Evolutionary conservation across 2,888 invertebrate species (phyloP).

Genomic region (Dione juno): DNA sequence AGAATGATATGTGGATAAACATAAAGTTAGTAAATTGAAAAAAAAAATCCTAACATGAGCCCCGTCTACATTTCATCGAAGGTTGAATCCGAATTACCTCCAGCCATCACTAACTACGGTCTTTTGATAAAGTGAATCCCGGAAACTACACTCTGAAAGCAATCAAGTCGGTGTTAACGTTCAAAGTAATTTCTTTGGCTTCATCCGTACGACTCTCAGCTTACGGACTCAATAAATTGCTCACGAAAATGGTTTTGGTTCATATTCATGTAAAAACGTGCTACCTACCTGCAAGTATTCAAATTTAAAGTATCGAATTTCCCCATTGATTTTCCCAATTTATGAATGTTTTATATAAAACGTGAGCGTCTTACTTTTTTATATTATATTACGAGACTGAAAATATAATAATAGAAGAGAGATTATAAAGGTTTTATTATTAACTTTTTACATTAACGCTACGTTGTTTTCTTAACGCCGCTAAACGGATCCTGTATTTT

Average conservation of each 20-base stretch:
- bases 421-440: not conserved
- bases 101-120: slow-evolving; percentile 46
- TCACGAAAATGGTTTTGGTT: slow-evolving; percentile 32
- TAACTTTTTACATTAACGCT: not conserved
- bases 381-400: not conserved
- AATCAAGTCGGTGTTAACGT: slow-evolving; percentile 71
- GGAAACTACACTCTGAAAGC: slow-evolving; percentile 68
- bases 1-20: not conserved
- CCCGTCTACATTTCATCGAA: slow-evolving; percentile 21
- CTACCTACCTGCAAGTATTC: slow-evolving; percentile 12
- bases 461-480: not conserved
- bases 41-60: slow-evolving; percentile 17
- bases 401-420: not conserved
- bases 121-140: slow-evolving; percentile 63
- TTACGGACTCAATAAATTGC: slow-evolving; percentile 44
- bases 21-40: slow-evolving; percentile 8
- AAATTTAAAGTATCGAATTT: slow-evolving; percentile 23
- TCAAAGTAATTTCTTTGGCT: slow-evolving; percentile 72
- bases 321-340: slow-evolving; percentile 31
- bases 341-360: not conserved
- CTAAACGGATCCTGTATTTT: not conserved
- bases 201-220: slow-evolving; percentile 49
- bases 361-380: not conserved
- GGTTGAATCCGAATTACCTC: slow-evolving; percentile 22
- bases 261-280: slow-evolving; percentile 23